Evolutionary conservation across 2,113 vertebrate species (phyloP), one percentile per base, ranked within the genome.

Genomic region (Crotophaga sulcirostris): DNA sequence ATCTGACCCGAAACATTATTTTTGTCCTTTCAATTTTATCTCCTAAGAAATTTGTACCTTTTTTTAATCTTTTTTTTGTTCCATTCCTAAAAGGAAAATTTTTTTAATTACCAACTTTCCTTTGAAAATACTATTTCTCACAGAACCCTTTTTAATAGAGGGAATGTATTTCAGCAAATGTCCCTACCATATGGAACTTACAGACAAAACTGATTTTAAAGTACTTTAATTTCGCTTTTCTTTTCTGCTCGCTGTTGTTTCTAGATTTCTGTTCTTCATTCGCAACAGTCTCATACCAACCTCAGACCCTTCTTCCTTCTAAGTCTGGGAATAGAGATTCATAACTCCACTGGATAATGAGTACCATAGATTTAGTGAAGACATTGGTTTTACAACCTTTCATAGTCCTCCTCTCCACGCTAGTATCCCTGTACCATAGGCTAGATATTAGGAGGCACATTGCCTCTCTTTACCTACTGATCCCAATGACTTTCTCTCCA

Each of bases 141-240:
- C 33, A 84, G 25, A 70, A 28, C 14, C 4, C 8, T 67, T 90
- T 69, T 66, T 52, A 90, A 84, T 31, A 82, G 54, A 76, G 25
- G 13, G 49, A 87, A 73, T 64, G 20, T 87, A n/a, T 91, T 96
- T 93, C 58, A 72, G 58, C 5, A 26, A 67, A 31, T 51, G 8
- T 59, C 55, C 20, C 42, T 86, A 62, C 31, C 34, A 63, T 54
- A 47, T 89, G 55, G 64, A 92, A 15, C 52, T 84, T 90, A 60
- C 80, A 92, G 76, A 92, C 62, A 81, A 84, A 90, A 81, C 3
- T 75, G 26, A 66, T 81, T 89, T 81, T 14, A 90, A 90, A 84
- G 24, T 74, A 2, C 58, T 84, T 76, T 74, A 59, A 81, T 86
- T 92, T 69, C 88, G 25, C 67, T 86, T 93, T 84, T 20, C 34